phyloP scores from a whole-genome alignment of 1,140 invertebrate species.

The Drosophila oshimai region DNA sequence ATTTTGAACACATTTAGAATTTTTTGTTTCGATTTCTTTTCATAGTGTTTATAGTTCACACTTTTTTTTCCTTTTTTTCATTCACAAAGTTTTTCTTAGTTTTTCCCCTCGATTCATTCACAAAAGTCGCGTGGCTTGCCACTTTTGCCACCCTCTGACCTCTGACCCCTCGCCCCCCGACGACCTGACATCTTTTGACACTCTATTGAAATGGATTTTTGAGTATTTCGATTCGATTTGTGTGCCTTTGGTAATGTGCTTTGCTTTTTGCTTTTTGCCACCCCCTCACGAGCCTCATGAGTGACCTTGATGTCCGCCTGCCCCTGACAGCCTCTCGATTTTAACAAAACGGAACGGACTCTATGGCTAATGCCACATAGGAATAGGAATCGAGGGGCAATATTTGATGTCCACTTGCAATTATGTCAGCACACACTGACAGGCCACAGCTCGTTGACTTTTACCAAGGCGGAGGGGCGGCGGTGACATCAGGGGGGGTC shows the following conservation, averaged over 20 bases:
- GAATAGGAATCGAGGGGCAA: slow-evolving; percentile 10
- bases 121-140: background rate
- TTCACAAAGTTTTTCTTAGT: background rate
- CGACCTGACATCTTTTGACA: slow-evolving; percentile 48
- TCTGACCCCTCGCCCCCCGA: too few relatives aligned
- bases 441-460: slow-evolving; percentile 12
- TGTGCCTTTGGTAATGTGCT: background rate
- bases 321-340: slow-evolving; percentile 36
- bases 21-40: too few relatives aligned
- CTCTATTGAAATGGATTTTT: slow-evolving; percentile 22
- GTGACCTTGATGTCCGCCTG: slow-evolving; percentile 10
- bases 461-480: background rate
- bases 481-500: background rate
- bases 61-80: background rate
- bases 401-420: slow-evolving; percentile 38
- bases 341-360: background rate
- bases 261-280: background rate
- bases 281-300: background rate
- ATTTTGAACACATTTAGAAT: too few relatives aligned
- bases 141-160: background rate
- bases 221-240: background rate
- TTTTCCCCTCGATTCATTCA: background rate
- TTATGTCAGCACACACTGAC: slow-evolving; percentile 31
- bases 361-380: too few relatives aligned
- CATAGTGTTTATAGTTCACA: background rate